phyloP scores from a whole-genome alignment of 2,888 invertebrate genomes.

The Dryobota labecula region DNA sequence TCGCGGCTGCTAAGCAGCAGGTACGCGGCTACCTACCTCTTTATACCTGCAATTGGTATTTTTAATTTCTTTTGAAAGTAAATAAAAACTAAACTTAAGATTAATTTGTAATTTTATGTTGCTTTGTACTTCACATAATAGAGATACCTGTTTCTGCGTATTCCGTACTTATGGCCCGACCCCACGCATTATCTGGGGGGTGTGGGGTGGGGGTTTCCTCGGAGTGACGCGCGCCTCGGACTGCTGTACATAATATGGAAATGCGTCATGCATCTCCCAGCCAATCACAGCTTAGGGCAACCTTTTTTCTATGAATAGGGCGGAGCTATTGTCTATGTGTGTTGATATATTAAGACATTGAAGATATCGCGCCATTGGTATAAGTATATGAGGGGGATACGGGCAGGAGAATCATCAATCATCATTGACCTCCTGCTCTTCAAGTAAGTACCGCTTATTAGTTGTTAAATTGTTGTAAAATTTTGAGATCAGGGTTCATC shows the following conservation, averaged over 20 bases:
- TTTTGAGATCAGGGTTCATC: too few relatives aligned
- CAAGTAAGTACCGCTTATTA: too few relatives aligned
- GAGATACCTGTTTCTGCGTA: neutral
- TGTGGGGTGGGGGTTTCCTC: too few relatives aligned
- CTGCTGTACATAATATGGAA: slow-evolving; percentile 19
- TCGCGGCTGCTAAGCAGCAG: too few relatives aligned
- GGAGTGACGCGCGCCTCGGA: neutral
- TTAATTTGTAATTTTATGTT: too few relatives aligned
- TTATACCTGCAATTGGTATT: too few relatives aligned
- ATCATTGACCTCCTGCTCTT: too few relatives aligned
- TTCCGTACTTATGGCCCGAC: neutral
- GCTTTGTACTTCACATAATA: neutral
- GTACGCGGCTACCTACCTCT: too few relatives aligned
- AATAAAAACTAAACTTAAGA: neutral
- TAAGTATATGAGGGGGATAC: too few relatives aligned
- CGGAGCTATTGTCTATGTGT: slow-evolving; percentile 11
- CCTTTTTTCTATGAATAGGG: slow-evolving; percentile 26
- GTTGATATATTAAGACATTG: neutral
- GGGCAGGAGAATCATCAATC: too few relatives aligned
- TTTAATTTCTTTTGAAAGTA: neutral
- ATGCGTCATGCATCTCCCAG: slow-evolving; percentile 8
- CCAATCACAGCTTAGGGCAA: slow-evolving; percentile 12
- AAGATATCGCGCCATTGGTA: too few relatives aligned
- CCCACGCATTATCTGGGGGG: neutral
- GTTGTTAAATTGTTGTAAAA: too few relatives aligned